Percentiles rank a stretch among this genome's conserved stretches.
Evolutionary conservation across 2,113 vertebrate species (phyloP).

Genomic region (Osmerus mordax): DNA sequence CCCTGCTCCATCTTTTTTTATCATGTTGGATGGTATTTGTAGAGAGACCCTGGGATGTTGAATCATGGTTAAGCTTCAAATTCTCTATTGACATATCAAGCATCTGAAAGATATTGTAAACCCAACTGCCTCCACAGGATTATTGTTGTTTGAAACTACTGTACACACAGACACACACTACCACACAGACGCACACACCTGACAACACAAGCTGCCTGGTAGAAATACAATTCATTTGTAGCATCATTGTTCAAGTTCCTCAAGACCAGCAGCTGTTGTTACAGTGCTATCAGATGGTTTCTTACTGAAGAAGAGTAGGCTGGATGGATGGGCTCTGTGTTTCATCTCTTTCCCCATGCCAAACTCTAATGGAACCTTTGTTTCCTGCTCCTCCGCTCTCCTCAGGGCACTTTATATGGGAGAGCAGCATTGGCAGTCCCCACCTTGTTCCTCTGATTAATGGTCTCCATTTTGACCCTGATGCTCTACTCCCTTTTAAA

Average conservation of each 20-base stretch:
- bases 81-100: neutral
- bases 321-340: neutral
- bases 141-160: too few relatives aligned
- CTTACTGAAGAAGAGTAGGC: neutral
- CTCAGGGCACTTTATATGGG: slow-evolving; percentile 2
- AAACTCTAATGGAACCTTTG: slow-evolving; percentile 18
- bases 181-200: too few relatives aligned
- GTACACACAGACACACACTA: too few relatives aligned
- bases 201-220: too few relatives aligned
- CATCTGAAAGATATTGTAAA: too few relatives aligned
- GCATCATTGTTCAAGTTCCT: too few relatives aligned
- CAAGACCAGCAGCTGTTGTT: too few relatives aligned
- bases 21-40: neutral
- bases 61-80: slow-evolving; percentile 15
- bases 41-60: neutral
- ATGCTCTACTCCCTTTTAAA: neutral
- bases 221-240: too few relatives aligned
- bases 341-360: slow-evolving; percentile 5
- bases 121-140: too few relatives aligned
- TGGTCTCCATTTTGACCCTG: slow-evolving; percentile 13
- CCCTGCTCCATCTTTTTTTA: neutral
- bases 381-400: slow-evolving; percentile 1
- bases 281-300: neutral
- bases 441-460: slow-evolving; percentile 8
- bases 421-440: slow-evolving; percentile 1